These are phyloP conservation scores for Alethe castanea DNA, from an alignment of 2,113 vertebrate genomes.

Conservation along the genomic window DNA sequence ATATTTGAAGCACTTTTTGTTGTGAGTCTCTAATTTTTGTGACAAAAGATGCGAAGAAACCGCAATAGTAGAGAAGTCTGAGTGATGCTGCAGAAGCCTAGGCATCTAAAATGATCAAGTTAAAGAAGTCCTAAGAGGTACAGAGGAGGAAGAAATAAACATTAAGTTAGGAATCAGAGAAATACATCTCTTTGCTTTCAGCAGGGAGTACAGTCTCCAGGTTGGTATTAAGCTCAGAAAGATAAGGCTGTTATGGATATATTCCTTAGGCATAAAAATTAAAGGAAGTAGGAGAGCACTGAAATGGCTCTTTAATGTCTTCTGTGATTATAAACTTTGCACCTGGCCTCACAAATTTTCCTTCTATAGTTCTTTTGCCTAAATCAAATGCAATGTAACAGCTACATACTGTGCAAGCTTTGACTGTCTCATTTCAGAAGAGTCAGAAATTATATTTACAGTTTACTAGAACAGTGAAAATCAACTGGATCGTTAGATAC, in stretches of 20 bases:
- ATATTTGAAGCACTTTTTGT: not conserved
- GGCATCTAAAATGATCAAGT: constrained; percentile 5
- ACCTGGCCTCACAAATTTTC: not conserved
- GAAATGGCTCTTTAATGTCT: constrained; percentile 22
- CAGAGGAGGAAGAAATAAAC: constrained; percentile 33
- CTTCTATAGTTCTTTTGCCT: not conserved
- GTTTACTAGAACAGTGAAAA: not conserved
- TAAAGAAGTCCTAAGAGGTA: constrained; percentile 29
- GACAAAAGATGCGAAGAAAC: not conserved
- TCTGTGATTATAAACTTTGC: not conserved
- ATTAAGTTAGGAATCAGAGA: constrained; percentile 25
- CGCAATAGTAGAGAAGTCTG: not conserved
- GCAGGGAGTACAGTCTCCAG: constrained; percentile 55
- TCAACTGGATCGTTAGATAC: not conserved
- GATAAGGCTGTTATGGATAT: constrained; percentile 56
- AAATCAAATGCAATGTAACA: not conserved
- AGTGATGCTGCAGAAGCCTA: not conserved
- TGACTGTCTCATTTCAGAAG: not conserved
- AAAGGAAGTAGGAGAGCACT: not conserved
- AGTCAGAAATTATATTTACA: not conserved
- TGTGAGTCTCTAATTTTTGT: not conserved
- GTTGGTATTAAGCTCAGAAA: constrained; percentile 56
- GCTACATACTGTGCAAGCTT: not conserved
- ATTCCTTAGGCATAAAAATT: constrained; percentile 63
- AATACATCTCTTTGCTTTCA: constrained; percentile 61